These are phyloP conservation scores for Liparis tanakae DNA, from an alignment of 2,797 vertebrate species.

Conservation along the genomic window DNA sequence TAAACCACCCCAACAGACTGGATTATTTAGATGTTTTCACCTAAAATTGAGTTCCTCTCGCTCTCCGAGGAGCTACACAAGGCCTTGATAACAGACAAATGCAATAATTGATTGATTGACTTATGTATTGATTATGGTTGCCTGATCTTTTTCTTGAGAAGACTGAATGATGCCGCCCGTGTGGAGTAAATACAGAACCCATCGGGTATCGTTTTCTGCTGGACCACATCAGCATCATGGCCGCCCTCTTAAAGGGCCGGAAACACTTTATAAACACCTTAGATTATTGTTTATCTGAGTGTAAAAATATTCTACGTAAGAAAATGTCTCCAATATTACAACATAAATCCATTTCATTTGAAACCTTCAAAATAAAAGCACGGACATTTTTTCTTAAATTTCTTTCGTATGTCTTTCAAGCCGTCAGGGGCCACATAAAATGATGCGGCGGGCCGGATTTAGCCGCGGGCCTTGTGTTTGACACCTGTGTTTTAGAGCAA, in stretches of 20 bases:
- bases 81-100: constrained; percentile 43
- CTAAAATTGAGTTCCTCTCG: background rate
- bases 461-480: no score
- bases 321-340: no score
- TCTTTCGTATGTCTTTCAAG: no score
- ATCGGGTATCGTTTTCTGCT: constrained; percentile 10
- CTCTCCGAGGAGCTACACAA: background rate
- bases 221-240: background rate
- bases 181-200: constrained; percentile 25
- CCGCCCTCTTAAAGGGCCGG: no score
- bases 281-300: no score
- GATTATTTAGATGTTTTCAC: constrained; percentile 14
- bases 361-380: no score
- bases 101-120: constrained; percentile 24
- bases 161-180: constrained; percentile 31
- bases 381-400: no score
- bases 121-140: constrained; percentile 28
- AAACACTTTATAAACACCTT: no score
- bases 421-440: no score
- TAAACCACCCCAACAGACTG: constrained; percentile 1
- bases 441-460: no score
- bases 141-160: constrained; percentile 40
- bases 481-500: background rate
- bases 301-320: no score
- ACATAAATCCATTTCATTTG: no score